phyloP scores from a whole-genome alignment of 1,140 invertebrate genomes.

The Antheraea mylitta region DNA sequence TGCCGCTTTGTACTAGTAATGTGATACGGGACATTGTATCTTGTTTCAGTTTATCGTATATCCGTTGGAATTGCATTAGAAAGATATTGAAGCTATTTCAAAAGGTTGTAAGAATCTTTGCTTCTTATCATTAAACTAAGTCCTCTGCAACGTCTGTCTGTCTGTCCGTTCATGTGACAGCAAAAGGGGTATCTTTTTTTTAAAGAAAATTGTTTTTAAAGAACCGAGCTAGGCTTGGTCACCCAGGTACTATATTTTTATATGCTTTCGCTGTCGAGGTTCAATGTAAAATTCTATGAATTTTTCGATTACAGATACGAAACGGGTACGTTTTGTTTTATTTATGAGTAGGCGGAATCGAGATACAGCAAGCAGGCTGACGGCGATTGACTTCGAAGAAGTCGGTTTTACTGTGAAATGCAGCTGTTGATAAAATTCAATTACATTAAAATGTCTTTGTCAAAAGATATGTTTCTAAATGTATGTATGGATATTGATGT shows the following conservation, averaged over 20 bases:
- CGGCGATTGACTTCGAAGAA: constrained; percentile 5
- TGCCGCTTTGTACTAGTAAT: background rate
- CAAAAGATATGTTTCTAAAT: background rate
- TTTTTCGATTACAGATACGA: constrained; percentile 4
- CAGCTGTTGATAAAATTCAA: background rate
- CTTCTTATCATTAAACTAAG: too few species aligned
- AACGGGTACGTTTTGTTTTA: constrained; percentile 5
- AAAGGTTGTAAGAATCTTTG: too few species aligned
- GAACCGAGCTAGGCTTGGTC: too few species aligned
- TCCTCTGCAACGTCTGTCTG: too few species aligned
- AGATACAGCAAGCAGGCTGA: background rate
- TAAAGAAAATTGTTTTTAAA: too few species aligned
- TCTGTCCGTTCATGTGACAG: too few species aligned
- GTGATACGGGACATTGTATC: background rate
- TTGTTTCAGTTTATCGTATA: background rate
- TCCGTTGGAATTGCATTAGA: background rate
- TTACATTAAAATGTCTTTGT: background rate
- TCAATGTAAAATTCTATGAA: constrained; percentile 6
- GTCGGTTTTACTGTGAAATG: background rate
- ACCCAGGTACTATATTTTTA: background rate
- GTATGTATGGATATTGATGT: background rate
- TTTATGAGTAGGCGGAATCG: constrained; percentile 7
- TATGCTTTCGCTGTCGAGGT: constrained; percentile 1
- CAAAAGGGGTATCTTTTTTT: too few species aligned
- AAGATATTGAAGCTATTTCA: too few species aligned